These are phyloP conservation scores for Sipunculus nudus DNA, from an alignment of 2,888 invertebrate species.

Conservation along the genomic window DNA sequence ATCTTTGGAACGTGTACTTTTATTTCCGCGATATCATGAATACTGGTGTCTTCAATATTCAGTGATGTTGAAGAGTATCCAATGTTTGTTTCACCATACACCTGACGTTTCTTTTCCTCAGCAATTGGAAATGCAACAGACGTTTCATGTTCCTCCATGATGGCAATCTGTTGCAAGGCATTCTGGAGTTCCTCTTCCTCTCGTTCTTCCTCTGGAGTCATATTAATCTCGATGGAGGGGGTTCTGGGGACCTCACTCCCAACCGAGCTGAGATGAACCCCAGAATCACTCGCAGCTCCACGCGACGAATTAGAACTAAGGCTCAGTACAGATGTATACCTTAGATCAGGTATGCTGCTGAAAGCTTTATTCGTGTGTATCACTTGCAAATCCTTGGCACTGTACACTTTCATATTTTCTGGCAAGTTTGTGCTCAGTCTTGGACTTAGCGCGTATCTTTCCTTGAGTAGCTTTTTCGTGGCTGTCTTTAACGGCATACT, in stretches of 20 bases:
- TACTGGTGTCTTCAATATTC: no score
- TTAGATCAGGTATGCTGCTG: constrained; percentile 46
- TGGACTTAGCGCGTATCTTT: constrained; percentile 52
- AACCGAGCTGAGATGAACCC: constrained; percentile 32
- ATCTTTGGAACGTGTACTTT: no score
- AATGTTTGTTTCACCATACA: no score
- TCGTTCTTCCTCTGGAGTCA: no score
- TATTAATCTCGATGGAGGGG: constrained; percentile 14
- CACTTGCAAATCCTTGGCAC: constrained; percentile 16
- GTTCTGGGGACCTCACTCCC: background rate
- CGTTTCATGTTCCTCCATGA: constrained; percentile 15
- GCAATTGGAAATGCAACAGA: no score
- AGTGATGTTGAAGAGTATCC: no score
- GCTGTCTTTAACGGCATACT: constrained; percentile 51
- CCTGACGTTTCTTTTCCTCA: no score
- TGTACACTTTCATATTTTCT: constrained; percentile 55
- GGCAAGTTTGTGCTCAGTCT: constrained; percentile 57
- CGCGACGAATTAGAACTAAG: constrained; percentile 33
- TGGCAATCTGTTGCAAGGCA: constrained; percentile 17
- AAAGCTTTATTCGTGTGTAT: constrained; percentile 11
- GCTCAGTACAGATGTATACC: constrained; percentile 27
- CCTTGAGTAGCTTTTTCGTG: constrained; percentile 51
- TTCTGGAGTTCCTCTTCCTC: constrained; percentile 12
- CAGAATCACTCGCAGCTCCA: constrained; percentile 46
- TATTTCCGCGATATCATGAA: no score